Evolutionary conservation across 2,113 vertebrate species (phyloP), one percentile per base, ranked within the genome.

Genomic region (Cryptoleucopteryx plumbea): DNA sequence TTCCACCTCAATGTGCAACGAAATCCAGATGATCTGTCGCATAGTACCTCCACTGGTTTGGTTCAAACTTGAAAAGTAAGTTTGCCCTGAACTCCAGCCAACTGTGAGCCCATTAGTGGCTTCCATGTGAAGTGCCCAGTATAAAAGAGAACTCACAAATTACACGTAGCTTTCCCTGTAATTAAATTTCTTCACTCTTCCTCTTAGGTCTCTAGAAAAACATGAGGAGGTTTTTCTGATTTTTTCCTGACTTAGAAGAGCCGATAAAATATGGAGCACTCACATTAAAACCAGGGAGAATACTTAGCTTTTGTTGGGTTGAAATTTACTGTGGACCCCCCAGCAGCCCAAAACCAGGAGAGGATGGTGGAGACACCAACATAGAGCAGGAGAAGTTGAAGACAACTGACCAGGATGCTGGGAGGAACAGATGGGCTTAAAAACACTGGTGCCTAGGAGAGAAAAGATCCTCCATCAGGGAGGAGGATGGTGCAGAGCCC

Each of bases 21-120:
- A 96, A 97, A 94, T 93, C 94, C 91, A 95, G 94, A 96, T 67
- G 55, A 94, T 85, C 91, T 93, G 87, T 91, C 5, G 3, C 58
- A 38, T 52, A 40, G 48, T 84, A 85, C 82, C 78, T 90, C 89
- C 56, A 50, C 20, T 83, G 84, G 3, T 82, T 93, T 85, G 48
- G 74, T 95, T 94, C 82, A 96, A 62, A 80, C 85, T 90, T 93
- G 63, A 86, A 94, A 96, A 92, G 62, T 34, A 79, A 78, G 71
- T 80, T 71, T 88, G 67, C 31, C 74, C 88, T 90, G 90, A 94
- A 94, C 50, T 81, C 55, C n/a, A 83, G 92, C 42, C 71, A 90
- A 27, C 42, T 43, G 20, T 56, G 42, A 77, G 50, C 62, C 79
- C 63, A 45, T 81, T 89, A 84, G 65, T 25, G 16, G 42, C 73